Conservation (phyloP, 2,888 invertebrate genomes). For the Acrobasis suavella region DNA sequence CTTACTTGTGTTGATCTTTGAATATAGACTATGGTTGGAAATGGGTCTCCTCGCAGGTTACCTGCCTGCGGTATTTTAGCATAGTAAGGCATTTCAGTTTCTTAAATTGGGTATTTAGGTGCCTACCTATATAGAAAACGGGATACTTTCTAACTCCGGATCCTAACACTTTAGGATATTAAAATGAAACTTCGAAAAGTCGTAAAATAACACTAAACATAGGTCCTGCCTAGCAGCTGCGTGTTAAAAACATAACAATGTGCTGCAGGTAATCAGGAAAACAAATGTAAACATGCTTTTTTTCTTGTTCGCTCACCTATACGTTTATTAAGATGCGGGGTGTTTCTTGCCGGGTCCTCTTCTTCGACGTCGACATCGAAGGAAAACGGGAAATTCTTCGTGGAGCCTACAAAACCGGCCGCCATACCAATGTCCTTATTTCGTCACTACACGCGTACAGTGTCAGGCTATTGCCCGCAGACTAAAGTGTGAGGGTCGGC, state of each 20-base stretch:
- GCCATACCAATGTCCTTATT: conserved; percentile 55
- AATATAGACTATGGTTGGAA: too few relatives aligned
- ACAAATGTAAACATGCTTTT: conserved; percentile 36
- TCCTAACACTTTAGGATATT: too few relatives aligned
- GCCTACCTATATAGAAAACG: too few relatives aligned
- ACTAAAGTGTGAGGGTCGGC: conserved; percentile 10
- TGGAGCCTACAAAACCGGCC: conserved; percentile 73
- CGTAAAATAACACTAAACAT: background rate
- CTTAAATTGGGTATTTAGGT: too few relatives aligned
- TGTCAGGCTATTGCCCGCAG: conserved; percentile 24
- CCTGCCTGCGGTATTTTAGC: too few relatives aligned
- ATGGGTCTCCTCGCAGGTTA: too few relatives aligned
- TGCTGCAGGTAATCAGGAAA: background rate
- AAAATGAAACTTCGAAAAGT: too few relatives aligned
- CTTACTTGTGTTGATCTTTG: too few relatives aligned
- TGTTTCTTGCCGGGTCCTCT: conserved; percentile 55
- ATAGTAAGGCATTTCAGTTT: too few relatives aligned
- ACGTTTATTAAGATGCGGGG: conserved; percentile 63
- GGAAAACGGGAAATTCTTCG: conserved; percentile 76
- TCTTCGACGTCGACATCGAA: conserved; percentile 75
- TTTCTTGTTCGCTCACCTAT: conserved; percentile 55
- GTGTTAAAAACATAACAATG: conserved; percentile 5
- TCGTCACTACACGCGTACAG: conserved; percentile 31
- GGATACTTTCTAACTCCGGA: too few relatives aligned
- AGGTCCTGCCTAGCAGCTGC: background rate